Evolutionary conservation across 2,888 invertebrate species (phyloP), one percentile per base, ranked within the genome.

Genomic region (Andrena bucephala): DNA sequence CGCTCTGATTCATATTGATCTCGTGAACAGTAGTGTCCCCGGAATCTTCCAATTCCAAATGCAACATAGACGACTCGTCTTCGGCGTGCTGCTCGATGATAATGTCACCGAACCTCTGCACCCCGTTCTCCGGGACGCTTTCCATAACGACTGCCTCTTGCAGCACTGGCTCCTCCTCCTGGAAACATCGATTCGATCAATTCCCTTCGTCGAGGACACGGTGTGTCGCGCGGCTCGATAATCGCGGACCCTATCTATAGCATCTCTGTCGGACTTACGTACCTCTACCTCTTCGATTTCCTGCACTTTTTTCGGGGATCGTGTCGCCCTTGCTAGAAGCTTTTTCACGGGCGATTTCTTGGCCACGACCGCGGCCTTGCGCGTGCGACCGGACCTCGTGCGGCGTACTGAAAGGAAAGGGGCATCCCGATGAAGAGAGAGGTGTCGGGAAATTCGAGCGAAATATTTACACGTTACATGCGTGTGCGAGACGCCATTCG

Each of bases 331-430:
- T 8, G 92, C 89, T 5, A 89, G 67, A 29, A 91, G 79, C 69
- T 93, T 94, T 81, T 93, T 93, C 0, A 83, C 89, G 2, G 93
- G 92, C 20, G 93, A 87, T 78, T 93, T 93, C 79, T 92, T 93
- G 0, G 87, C 87, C 13, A 89, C 86, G 2, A 90, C 89, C 5
- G 91, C 73, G 42, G 90, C 77, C 52, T 93, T 93, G 5, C 95
- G 92, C 2, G 94, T 89, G 86, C 96, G 94, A 16, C 95, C 95
- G 1, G 96, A 96, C 67, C 96, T 95, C 24, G 96, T 96, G 54
- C 95, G 95, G 68, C 96, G 94, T 50, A 95, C 96, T 95, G 84
- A 0, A 54, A 24, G 8, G 8, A 36, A 42, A 62, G 6, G 20
- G 50, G 33, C 29, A 57, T 54, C 10, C 42, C 10, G 29, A 36